Evolutionary conservation across 2,797 vertebrate species (phyloP), one percentile per base, ranked within the genome.

Genomic region (Gymnothorax javanicus): DNA sequence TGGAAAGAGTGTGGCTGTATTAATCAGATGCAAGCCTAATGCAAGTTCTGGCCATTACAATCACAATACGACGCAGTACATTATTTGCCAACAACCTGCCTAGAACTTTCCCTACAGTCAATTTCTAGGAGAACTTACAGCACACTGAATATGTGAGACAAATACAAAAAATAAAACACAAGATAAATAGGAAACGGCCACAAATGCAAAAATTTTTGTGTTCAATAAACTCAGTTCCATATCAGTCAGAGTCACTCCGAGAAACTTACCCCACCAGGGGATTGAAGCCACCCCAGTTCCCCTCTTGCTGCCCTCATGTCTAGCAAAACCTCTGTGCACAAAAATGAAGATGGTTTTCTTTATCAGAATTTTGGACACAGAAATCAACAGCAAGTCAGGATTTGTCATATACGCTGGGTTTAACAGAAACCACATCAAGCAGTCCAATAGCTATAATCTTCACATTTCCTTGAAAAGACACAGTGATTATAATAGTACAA

Each of bases 251-350:
- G 4, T 62, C 20, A 62, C 4, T 62, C 60, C 33, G 2, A 43
- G 0, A 20, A 71, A 95, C 97, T 97, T 94, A 99, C 98, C 95
- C 98, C 98, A 59, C 93, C 89, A 82, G 97, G 97, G 89, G 96
- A 96, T 25, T 96, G 97, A 91, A 99, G 91, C 98, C 98, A 99
- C 91, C 98, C 98, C 50, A 98, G 95, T 84, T 99, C 98, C 33
- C 97, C 97, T 52, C 98, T 97, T 0, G 97, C 95, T 43, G 96
- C 96, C 84, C 92, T 96, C 50, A 99, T 98, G 89, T 99, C 98
- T 95, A 99, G 88, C 88, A 99, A 94, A 75, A 98, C 97, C 87
- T 98, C 98, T 99, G 96, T 89, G 82, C 87, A 93, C 88, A 93
- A 43, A 92, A 17, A 64, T 60, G 0, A 88, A 88, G 9, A 79